These are phyloP conservation scores for Corydoras sp. DNA, from an alignment of 2,113 vertebrate genomes.

Conservation along the genomic window DNA sequence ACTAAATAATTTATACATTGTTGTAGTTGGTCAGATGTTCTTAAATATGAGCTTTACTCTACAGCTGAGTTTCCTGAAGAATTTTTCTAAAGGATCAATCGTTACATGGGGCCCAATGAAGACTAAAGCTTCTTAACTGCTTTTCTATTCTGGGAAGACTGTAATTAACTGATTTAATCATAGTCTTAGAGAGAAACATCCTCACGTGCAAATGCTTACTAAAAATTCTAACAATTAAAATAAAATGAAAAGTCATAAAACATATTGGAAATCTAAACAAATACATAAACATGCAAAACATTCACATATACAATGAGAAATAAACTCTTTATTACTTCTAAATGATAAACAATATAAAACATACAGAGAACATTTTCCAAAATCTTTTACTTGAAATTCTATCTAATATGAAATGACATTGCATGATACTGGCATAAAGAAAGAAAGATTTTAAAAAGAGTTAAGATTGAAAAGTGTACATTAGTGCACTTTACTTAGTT, in stretches of 20 bases:
- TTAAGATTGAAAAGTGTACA: slow-evolving; percentile 15
- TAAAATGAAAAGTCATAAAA: too few relatives aligned
- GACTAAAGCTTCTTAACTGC: slow-evolving; percentile 42
- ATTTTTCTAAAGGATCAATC: slow-evolving; percentile 25
- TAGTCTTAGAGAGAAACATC: neutral
- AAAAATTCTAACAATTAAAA: too few relatives aligned
- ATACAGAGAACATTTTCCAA: neutral
- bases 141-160: slow-evolving; percentile 36
- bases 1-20: too few relatives aligned
- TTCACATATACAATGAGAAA: neutral
- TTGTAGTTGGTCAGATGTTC: neutral
- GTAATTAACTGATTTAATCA: slow-evolving; percentile 12
- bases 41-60: neutral
- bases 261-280: too few relatives aligned
- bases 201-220: neutral
- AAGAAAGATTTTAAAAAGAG: neutral
- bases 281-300: too few relatives aligned
- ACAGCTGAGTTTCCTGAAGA: slow-evolving; percentile 11
- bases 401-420: too few relatives aligned
- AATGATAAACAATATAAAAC: neutral
- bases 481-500: slow-evolving; percentile 2
- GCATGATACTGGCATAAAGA: neutral
- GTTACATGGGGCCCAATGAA: slow-evolving; percentile 28
- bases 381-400: neutral
- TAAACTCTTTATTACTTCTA: slow-evolving; percentile 19